Evolutionary conservation across 2,797 vertebrate genomes (phyloP).

Genomic region (Pangasius macronema): DNA sequence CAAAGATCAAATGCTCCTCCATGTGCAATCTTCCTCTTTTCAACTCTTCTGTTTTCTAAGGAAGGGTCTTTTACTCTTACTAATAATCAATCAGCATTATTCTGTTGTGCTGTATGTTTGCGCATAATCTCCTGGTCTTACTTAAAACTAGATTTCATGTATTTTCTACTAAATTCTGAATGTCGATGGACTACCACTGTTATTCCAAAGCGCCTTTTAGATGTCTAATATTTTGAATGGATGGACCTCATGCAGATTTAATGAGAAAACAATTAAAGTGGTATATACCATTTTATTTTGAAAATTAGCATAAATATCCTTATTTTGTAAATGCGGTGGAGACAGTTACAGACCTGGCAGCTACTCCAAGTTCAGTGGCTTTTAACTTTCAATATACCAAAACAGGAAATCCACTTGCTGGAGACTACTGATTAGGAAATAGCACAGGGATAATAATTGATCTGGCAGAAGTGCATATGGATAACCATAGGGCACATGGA

Average conservation of each 20-base stretch:
- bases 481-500: conserved; percentile 34
- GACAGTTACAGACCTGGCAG: not conserved
- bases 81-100: conserved; percentile 35
- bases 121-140: not conserved
- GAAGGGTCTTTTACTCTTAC: conserved; percentile 1
- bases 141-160: too few relatives aligned
- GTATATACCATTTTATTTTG: not conserved
- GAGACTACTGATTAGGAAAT: conserved; percentile 47
- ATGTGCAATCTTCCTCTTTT: conserved; percentile 40
- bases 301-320: not conserved
- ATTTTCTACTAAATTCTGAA: not conserved
- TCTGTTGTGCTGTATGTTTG: not conserved
- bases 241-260: not conserved
- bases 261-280: not conserved
- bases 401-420: conserved; percentile 17
- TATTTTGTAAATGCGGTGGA: not conserved
- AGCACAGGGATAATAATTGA: conserved; percentile 28
- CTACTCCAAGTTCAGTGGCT: not conserved
- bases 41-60: conserved; percentile 13
- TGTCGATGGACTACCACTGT: not conserved
- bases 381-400: conserved; percentile 6
- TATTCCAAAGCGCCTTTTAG: not conserved
- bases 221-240: not conserved
- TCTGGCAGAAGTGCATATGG: conserved; percentile 29
- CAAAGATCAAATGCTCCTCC: conserved; percentile 42